Evolutionary conservation across 2,888 invertebrate genomes (phyloP), one percentile per base, ranked within the genome.

Genomic region (Hydrotaea cyrtoneurina): DNA sequence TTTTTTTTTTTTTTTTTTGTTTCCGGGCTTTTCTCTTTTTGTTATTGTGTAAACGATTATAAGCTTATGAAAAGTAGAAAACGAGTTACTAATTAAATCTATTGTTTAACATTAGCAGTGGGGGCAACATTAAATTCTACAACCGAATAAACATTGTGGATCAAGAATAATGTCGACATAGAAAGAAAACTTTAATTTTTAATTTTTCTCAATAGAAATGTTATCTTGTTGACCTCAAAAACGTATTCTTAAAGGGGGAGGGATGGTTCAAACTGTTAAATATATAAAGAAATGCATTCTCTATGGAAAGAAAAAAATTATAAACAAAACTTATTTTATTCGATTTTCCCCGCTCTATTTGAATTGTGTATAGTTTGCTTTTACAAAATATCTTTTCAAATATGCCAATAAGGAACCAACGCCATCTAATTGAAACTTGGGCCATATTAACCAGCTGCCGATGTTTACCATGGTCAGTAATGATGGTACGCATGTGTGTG

Each of bases 31-130:
- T 43, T 19, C 66, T 17, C 19, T 69, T 46, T 69, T 69, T 46
- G 21, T n/a, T n/a, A 43, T 69, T 80, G 79, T 80, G 71, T 80
- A 85, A 82, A 85, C 85, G 85, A 73, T 85, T 85, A 82, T 82
- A 73, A 53, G 82, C 77, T 85, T 85, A 78, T 85, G 77, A 82
- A 85, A 82, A 82, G 69, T 71, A 75, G 74, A 79, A 80, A 82
- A 77, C 77, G 74, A 82, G 77, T 80, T 74, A 85, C 85, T 85
- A 85, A 85, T 85, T 85, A 85, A 85, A 85, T 85, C 85, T 82
- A 82, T 85, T 85, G 85, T 85, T 82, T 66, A 15, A 53, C 39
- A 57, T 57, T 74, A 17, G 43, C 59, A 59, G 36, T 17, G 36
- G n/a, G 31, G 15, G 73, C 55, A 69, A 79, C 75, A 81, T 82